Evolutionary conservation across 2,797 vertebrate species (phyloP), one percentile per base, ranked within the genome.

Genomic region (Pipistrellus pipistrellus): DNA sequence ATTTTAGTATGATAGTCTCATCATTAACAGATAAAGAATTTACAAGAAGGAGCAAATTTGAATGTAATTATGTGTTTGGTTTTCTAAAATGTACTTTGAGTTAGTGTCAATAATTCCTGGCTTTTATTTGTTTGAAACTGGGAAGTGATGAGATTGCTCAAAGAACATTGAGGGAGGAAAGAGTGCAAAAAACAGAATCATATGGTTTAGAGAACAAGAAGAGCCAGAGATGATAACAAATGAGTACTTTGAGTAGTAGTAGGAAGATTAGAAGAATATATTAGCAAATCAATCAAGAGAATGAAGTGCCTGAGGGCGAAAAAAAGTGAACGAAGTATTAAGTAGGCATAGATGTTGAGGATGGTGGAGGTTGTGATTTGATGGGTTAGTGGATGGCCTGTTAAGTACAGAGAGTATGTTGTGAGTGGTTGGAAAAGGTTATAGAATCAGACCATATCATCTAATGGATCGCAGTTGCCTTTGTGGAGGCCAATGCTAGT

Each of bases 61-160:
- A 25, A 90, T 27, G 62, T 75, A 25, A 62, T 72, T 82, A 25
- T 53, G 18, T 80, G 48, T 48, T 86, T 80, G 27, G 9, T 62
- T 85, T 91, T 72, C 41, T 59, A 86, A 62, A 92, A 53, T 72
- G 53, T 18, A 32, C 75, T 71, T 59, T 86, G 66, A 86, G 84
- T 77, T 68, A 57, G 30, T 69, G n/a, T 77, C 48, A 77, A 15
- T 17, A 23, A 77, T 91, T 59, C 12, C 57, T 77, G 62, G 62
- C 38, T 69, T 85, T 85, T 69, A 57, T 92, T 77, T 78, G 62
- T 41, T 59, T 85, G 72, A 59, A 77, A n/a, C 48, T 92, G 41
- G 59, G 12, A 69, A 71, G 9, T 77, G 72, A 77, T 69, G n/a
- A 85, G 41, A 78, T 77, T 76, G 27, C 7, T 15, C n/a, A 77